phyloP scores from a whole-genome alignment of 2,797 vertebrate genomes.

The Gobionotothen gibberifrons region DNA sequence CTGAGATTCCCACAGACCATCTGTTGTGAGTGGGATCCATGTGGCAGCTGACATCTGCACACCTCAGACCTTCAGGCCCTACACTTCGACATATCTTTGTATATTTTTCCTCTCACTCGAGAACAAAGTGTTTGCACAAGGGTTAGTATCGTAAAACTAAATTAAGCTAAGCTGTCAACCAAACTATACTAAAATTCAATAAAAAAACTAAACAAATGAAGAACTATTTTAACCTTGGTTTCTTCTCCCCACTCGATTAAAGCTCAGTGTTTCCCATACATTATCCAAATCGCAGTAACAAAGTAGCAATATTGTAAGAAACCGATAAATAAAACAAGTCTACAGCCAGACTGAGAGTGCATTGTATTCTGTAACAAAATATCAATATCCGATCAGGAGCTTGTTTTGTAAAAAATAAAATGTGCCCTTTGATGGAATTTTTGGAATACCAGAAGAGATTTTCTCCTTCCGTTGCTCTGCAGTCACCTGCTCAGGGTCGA shows the following conservation, averaged over 20 bases:
- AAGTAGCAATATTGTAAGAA: too few species aligned
- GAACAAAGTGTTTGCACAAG: slow-evolving; percentile 1
- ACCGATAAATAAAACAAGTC: too few species aligned
- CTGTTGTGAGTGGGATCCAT: slow-evolving; percentile 47
- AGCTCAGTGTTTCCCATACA: too few species aligned
- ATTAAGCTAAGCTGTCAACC: too few species aligned
- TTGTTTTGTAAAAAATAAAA: slow-evolving; percentile 19
- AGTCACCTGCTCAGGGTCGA: slow-evolving; percentile 19
- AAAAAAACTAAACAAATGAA: too few species aligned
- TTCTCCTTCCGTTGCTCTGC: slow-evolving; percentile 10
- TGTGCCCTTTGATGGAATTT: not conserved
- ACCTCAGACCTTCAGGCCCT: slow-evolving; percentile 33
- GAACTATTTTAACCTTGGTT: too few species aligned
- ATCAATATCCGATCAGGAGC: not conserved
- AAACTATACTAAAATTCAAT: too few species aligned
- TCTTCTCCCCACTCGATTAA: too few species aligned
- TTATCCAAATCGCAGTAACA: too few species aligned
- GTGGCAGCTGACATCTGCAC: slow-evolving; percentile 53
- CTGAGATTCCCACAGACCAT: slow-evolving; percentile 41
- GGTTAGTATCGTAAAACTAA: too few species aligned
- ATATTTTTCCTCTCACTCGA: slow-evolving; percentile 16
- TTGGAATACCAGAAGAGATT: slow-evolving; percentile 12
- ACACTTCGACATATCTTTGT: slow-evolving; percentile 17
- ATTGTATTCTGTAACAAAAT: not conserved
- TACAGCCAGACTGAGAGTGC: not conserved